Percentiles rank a stretch among this genome's conserved stretches.
phyloP scores from a whole-genome alignment of 2,888 invertebrate genomes.

The Hirtodrosophila confusa region DNA sequence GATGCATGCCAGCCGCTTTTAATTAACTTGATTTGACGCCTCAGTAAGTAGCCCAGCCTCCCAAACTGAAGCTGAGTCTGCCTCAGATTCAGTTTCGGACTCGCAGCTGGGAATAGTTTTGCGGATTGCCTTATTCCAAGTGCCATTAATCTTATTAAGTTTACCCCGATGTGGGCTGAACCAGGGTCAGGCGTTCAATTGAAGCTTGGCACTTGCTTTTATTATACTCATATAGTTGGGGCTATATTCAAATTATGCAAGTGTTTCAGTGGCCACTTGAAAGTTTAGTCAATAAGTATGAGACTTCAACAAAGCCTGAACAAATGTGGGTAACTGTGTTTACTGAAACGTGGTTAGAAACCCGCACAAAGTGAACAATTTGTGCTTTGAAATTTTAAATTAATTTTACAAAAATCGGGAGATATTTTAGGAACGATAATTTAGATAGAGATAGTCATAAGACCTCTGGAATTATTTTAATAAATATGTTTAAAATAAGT shows the following conservation, averaged over 20 bases:
- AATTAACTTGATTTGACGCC: conserved; percentile 83
- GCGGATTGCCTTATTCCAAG: conserved; percentile 26
- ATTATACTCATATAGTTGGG: conserved; percentile 2
- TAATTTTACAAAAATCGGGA: too few species aligned
- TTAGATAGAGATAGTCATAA: too few species aligned
- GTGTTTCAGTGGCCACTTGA: conserved; percentile 45
- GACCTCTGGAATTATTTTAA: too few species aligned
- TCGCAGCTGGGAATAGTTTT: conserved; percentile 44
- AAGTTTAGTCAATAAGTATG: not conserved
- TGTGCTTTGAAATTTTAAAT: too few species aligned
- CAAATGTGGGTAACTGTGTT: not conserved
- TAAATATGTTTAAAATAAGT: too few species aligned
- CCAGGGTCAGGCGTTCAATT: conserved; percentile 37
- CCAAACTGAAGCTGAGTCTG: too few species aligned
- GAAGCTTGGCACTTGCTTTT: conserved; percentile 33
- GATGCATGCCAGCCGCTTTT: conserved; percentile 64
- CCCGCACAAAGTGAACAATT: too few species aligned
- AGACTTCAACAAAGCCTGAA: not conserved
- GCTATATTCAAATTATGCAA: conserved; percentile 18
- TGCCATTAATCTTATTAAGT: conserved; percentile 65
- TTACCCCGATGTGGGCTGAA: conserved; percentile 35
- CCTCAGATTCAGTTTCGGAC: not conserved
- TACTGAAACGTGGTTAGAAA: too few species aligned
- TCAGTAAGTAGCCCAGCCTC: conserved; percentile 74
- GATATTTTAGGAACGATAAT: too few species aligned